Percentiles rank a stretch among this genome's conserved stretches.
These are phyloP conservation scores for Aurelia sp. DNA, from an alignment of 30 jellyfish, hydroid and myxozoan genomes.

Conservation along the genomic window DNA sequence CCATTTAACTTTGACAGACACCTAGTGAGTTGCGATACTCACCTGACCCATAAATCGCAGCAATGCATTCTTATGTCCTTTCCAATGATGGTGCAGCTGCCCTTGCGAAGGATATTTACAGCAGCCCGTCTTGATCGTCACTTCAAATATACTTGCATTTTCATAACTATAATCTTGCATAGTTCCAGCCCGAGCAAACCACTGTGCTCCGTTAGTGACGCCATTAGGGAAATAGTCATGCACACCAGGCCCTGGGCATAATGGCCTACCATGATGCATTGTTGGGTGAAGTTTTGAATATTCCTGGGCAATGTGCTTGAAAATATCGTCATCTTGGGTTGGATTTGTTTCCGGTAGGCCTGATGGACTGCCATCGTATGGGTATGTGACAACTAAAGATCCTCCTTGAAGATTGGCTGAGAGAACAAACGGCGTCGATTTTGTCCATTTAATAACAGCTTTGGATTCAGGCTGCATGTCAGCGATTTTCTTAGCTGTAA, in stretches of 20 bases:
- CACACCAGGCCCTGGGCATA: slow-evolving; percentile 96
- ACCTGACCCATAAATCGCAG: slow-evolving; percentile 72
- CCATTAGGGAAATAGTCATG: slow-evolving; percentile 87
- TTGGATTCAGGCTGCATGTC: slow-evolving; percentile 92
- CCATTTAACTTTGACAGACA: too few species aligned
- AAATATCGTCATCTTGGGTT: slow-evolving; percentile 85
- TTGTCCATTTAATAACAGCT: slow-evolving; percentile 90
- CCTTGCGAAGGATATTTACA: slow-evolving; percentile 94
- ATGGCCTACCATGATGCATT: slow-evolving; percentile 95
- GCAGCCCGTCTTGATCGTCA: slow-evolving; percentile 94
- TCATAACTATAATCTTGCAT: slow-evolving; percentile 90
- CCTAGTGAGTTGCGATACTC: neutral
- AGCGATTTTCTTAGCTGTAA: neutral
- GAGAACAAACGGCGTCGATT: slow-evolving; percentile 80
- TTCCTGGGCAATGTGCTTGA: slow-evolving; percentile 59
- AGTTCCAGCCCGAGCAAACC: slow-evolving; percentile 71
- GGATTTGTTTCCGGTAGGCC: slow-evolving; percentile 77
- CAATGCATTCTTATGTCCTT: slow-evolving; percentile 82
- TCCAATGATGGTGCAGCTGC: slow-evolving; percentile 84
- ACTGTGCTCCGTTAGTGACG: slow-evolving; percentile 91
- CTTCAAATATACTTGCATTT: slow-evolving; percentile 67
- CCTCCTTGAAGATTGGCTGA: slow-evolving; percentile 98
- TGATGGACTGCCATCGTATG: slow-evolving; percentile 84
- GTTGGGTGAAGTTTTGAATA: slow-evolving; percentile 86
- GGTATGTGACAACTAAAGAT: slow-evolving; percentile 92